Conservation (phyloP, 1,140 invertebrate species). For the Drosophila nikananu region DNA sequence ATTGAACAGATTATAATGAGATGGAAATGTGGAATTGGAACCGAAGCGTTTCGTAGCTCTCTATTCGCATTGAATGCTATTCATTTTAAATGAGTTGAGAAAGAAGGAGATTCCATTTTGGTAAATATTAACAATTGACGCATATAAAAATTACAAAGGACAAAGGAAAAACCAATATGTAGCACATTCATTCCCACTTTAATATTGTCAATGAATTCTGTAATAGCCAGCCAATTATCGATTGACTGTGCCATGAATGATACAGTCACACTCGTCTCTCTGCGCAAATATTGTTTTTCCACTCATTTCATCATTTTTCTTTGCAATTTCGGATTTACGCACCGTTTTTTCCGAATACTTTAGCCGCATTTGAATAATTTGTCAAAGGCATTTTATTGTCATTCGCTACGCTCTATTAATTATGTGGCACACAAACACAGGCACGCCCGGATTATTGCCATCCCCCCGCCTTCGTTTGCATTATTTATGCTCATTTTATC, state of each 20-base stretch:
- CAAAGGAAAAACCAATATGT: not conserved
- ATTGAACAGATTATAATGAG: conserved; percentile 47
- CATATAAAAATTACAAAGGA: not conserved
- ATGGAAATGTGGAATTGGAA: conserved; percentile 4
- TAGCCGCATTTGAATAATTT: conserved; percentile 66
- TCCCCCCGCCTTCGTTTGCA: conserved; percentile 21
- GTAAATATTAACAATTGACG: not conserved
- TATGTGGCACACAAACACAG: conserved; percentile 56
- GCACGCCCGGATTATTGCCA: conserved; percentile 2
- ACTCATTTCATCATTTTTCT: conserved; percentile 41
- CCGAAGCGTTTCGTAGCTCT: not conserved
- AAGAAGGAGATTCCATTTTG: not conserved
- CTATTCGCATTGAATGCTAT: not conserved
- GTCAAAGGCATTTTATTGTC: conserved; percentile 58
- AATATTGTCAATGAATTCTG: conserved; percentile 6
- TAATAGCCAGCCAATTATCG: conserved; percentile 26
- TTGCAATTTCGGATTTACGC: conserved; percentile 36
- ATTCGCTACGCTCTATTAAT: conserved; percentile 75
- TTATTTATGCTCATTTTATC: conserved; percentile 73
- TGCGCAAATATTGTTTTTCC: conserved; percentile 41
- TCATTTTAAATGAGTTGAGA: not conserved
- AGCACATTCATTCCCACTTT: not conserved
- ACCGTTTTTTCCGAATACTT: conserved; percentile 56
- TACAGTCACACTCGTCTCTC: conserved; percentile 1
- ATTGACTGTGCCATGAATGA: conserved; percentile 17